Conservation (phyloP, 2,888 invertebrate species). For the Coleophora flavipennella region DNA sequence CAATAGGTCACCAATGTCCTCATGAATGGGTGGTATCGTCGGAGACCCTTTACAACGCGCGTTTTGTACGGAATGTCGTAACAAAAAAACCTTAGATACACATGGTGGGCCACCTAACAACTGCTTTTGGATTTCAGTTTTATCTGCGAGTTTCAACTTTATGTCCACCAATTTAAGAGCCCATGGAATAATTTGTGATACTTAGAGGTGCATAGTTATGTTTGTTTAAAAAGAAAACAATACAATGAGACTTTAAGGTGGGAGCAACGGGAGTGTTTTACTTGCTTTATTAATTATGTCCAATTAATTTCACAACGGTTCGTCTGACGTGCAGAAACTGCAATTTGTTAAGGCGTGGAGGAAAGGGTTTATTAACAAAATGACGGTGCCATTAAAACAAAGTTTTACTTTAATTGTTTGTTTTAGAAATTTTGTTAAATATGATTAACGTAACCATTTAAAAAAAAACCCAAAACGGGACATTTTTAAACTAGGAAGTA, state of each 20-base stretch:
- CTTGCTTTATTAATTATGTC: constrained; percentile 70
- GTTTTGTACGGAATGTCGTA: constrained; percentile 70
- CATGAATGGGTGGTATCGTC: constrained; percentile 72
- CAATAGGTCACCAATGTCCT: constrained; percentile 70
- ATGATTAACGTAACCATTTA: no score
- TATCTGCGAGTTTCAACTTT: constrained; percentile 23
- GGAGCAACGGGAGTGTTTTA: constrained; percentile 61
- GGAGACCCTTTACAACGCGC: constrained; percentile 68
- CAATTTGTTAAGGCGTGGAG: constrained; percentile 38
- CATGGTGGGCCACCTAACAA: constrained; percentile 31
- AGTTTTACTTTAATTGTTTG: no score
- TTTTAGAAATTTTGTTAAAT: no score
- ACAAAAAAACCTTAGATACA: constrained; percentile 70
- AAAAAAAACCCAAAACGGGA: no score
- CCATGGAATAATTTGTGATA: background rate
- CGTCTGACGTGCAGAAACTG: constrained; percentile 41
- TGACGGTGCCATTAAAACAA: no score
- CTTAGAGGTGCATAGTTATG: constrained; percentile 11
- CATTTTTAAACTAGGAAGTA: no score
- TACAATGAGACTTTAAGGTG: constrained; percentile 53
- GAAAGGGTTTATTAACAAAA: constrained; percentile 15
- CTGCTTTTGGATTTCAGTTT: no score
- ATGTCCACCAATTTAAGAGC: background rate
- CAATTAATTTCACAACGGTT: constrained; percentile 62
- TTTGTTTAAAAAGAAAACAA: constrained; percentile 24